These are phyloP conservation scores for Drosophila auraria DNA, from an alignment of 1,140 invertebrate genomes.

Conservation along the genomic window DNA sequence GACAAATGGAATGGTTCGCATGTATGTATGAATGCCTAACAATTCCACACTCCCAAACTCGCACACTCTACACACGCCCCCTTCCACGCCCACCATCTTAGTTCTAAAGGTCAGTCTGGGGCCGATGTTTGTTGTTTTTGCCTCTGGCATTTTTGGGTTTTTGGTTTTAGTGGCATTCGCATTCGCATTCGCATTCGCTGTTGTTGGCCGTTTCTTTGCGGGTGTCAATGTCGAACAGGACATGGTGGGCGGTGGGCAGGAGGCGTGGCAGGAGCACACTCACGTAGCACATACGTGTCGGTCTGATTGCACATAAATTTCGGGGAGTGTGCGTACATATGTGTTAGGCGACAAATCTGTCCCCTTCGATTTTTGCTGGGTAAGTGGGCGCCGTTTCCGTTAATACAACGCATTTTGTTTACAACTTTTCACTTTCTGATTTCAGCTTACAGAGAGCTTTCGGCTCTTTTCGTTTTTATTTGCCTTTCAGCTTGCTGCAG, in stretches of 20 bases:
- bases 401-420: slow-evolving; percentile 80
- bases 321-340: slow-evolving; percentile 28
- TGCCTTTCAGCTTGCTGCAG: slow-evolving; percentile 65
- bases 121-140: slow-evolving; percentile 38
- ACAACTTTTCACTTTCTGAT: slow-evolving; percentile 82
- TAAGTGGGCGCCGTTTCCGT: slow-evolving; percentile 28
- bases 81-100: slow-evolving; percentile 53
- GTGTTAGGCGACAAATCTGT: slow-evolving; percentile 21
- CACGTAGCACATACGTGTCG: slow-evolving; percentile 76
- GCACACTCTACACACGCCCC: slow-evolving; percentile 22
- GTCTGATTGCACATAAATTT: slow-evolving; percentile 81
- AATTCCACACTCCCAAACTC: slow-evolving; percentile 20
- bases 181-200: slow-evolving; percentile 22
- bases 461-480: slow-evolving; percentile 66
- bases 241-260: slow-evolving; percentile 18
- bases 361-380: slow-evolving; percentile 32
- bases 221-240: slow-evolving; percentile 64
- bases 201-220: slow-evolving; percentile 37
- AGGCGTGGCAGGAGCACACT: slow-evolving; percentile 24
- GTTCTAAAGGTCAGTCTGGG: slow-evolving; percentile 61
- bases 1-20: slow-evolving; percentile 65
- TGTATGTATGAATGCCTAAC: slow-evolving; percentile 57
- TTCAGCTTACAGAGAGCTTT: slow-evolving; percentile 64
- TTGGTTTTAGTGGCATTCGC: slow-evolving; percentile 56
- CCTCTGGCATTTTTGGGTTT: slow-evolving; percentile 37